phyloP scores from a whole-genome alignment of 2,797 vertebrate genomes.

The Argyrosomus regius region DNA sequence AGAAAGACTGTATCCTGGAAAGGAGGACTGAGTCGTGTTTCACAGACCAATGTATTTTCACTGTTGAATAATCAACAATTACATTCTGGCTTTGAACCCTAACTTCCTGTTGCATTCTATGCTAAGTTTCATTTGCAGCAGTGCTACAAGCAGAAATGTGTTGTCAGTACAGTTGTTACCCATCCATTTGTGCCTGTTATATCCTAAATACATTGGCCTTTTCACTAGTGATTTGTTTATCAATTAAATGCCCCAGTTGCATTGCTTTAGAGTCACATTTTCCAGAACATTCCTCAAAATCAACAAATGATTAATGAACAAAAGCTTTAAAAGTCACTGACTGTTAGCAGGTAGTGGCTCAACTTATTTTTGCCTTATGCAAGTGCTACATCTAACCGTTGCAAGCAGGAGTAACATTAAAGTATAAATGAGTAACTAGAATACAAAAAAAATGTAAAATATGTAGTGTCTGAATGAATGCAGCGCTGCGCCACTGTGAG shows the following conservation, averaged over 20 bases:
- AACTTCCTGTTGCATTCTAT: slow-evolving; percentile 31
- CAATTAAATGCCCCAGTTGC: neutral
- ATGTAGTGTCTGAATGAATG: neutral
- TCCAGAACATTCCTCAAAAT: neutral
- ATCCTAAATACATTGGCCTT: neutral
- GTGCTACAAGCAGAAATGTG: neutral
- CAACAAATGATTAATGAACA: neutral
- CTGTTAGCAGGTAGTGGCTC: neutral
- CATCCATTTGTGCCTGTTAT: slow-evolving; percentile 4
- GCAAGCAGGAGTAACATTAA: neutral
- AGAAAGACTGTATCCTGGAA: slow-evolving; percentile 12
- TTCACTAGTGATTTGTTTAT: neutral
- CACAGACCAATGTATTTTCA: slow-evolving; percentile 26
- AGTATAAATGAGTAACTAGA: neutral
- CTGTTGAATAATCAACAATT: slow-evolving; percentile 40
- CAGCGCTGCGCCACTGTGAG: neutral
- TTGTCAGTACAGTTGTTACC: neutral
- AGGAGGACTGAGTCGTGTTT: slow-evolving; percentile 6
- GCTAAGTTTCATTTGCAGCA: slow-evolving; percentile 9
- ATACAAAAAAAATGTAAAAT: neutral
- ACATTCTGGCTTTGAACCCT: slow-evolving; percentile 35
- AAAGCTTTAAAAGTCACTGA: neutral
- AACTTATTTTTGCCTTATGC: too few species aligned
- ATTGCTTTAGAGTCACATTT: neutral
- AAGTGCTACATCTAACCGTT: too few species aligned